A percentile compares a stretch with the other conserved stretches of the same genome.
Conservation (phyloP, 2,113 vertebrate species). For the Etheostoma spectabile region DNA sequence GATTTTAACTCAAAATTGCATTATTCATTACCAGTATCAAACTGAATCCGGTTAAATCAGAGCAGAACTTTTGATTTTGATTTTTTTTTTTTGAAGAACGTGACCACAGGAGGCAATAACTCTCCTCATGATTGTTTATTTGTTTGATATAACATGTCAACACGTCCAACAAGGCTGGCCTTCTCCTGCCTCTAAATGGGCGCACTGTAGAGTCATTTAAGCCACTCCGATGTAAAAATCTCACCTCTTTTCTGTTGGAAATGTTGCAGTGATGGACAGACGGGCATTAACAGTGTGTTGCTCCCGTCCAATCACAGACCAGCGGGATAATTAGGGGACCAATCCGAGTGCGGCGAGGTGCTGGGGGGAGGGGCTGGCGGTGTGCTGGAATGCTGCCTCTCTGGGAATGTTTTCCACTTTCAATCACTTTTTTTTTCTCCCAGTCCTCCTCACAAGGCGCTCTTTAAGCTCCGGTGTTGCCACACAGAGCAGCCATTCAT, state of each 20-base stretch:
- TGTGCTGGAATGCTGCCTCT: constrained; percentile 80
- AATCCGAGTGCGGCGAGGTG: constrained; percentile 53
- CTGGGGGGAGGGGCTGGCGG: constrained; percentile 45
- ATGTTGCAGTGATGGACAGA: constrained; percentile 67
- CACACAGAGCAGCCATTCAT: constrained; percentile 89
- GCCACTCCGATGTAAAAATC: constrained; percentile 77
- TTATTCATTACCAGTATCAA: background rate
- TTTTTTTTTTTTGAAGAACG: constrained; percentile 34
- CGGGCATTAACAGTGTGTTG: constrained; percentile 47
- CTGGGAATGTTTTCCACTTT: constrained; percentile 86
- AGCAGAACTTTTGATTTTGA: constrained; percentile 21
- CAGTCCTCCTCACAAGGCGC: constrained; percentile 85
- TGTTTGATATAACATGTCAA: constrained; percentile 82
- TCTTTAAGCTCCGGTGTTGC: constrained; percentile 86
- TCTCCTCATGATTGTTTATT: constrained; percentile 79
- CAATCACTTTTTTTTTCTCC: constrained; percentile 81
- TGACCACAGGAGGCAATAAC: constrained; percentile 70
- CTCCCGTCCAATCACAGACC: constrained; percentile 56
- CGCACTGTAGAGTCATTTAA: constrained; percentile 79
- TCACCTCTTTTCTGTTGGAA: constrained; percentile 79
- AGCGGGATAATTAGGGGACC: constrained; percentile 55
- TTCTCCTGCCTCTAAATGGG: constrained; percentile 80
- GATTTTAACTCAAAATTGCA: background rate
- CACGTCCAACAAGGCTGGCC: constrained; percentile 76
- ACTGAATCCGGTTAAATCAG: background rate